Percentiles rank a stretch among this genome's conserved stretches.
Evolutionary conservation across 2,888 invertebrate genomes (phyloP).

Genomic region (Hypomecis punctinalis): DNA sequence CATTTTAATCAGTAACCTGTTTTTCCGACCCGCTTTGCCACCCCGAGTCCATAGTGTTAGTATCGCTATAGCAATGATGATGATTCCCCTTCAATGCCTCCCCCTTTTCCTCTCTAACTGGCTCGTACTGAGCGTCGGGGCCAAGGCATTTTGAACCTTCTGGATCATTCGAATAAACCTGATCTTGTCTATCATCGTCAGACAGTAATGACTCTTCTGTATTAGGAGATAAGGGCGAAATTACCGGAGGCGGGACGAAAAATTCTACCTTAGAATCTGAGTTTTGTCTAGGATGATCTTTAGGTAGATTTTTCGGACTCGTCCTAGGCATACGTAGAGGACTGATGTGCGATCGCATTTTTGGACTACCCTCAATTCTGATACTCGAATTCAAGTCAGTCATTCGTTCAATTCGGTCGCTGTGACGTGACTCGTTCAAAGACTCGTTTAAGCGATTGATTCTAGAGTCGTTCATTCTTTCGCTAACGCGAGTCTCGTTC

Average conservation of each 20-base stretch:
- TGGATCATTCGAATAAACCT: conserved; percentile 70
- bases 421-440: conserved; percentile 46
- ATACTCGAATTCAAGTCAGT: conserved; percentile 71
- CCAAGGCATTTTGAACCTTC: conserved; percentile 71
- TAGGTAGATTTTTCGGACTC: conserved; percentile 53
- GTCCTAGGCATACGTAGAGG: conserved; percentile 66
- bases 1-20: conserved; percentile 77
- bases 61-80: conserved; percentile 84
- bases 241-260: conserved; percentile 61
- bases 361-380: conserved; percentile 73
- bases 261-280: conserved; percentile 60
- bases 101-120: conserved; percentile 70
- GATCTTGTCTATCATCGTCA: conserved; percentile 67
- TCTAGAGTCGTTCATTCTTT: conserved; percentile 47
- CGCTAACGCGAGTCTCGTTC: conserved; percentile 51
- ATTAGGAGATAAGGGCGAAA: conserved; percentile 74
- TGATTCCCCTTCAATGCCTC: conserved; percentile 73
- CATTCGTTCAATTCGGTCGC: conserved; percentile 57
- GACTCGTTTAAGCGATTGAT: conserved; percentile 24
- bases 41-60: conserved; percentile 87
- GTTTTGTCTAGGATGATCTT: conserved; percentile 34
- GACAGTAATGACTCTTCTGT: conserved; percentile 77
- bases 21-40: conserved; percentile 89
- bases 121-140: conserved; percentile 77
- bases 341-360: conserved; percentile 67